Conservation (phyloP, 2,888 invertebrate species). For the Bombyx huttoni region DNA sequence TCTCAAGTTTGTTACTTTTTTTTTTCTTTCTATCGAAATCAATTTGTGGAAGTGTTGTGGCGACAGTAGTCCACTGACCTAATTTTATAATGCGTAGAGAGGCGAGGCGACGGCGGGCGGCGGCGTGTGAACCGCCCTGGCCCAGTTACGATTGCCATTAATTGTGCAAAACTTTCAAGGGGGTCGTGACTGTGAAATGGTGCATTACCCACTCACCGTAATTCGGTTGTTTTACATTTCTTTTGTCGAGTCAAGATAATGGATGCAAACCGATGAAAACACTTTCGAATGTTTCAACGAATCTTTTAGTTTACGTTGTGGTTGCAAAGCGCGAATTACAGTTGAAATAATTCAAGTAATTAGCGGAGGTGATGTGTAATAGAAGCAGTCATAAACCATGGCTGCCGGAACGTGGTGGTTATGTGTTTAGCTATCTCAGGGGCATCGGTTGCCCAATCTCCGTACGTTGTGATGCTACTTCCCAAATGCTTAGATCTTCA, state of each 20-base stretch:
- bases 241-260: constrained; percentile 26
- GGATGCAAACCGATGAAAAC: constrained; percentile 27
- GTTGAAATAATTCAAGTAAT: constrained; percentile 17
- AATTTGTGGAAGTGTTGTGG: constrained; percentile 41
- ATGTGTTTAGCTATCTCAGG: constrained; percentile 47
- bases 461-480: background rate
- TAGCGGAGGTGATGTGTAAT: constrained; percentile 33
- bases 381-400: constrained; percentile 46
- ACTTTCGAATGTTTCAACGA: constrained; percentile 8
- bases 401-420: constrained; percentile 54
- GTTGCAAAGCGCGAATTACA: too few species aligned
- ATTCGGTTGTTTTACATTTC: constrained; percentile 40
- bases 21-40: constrained; percentile 26
- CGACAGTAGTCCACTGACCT: constrained; percentile 34
- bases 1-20: constrained; percentile 16
- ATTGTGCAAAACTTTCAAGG: constrained; percentile 46
- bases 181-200: constrained; percentile 65
- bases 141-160: constrained; percentile 43
- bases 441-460: constrained; percentile 28
- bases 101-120: constrained; percentile 8
- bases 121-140: constrained; percentile 59
- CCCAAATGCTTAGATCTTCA: constrained; percentile 20
- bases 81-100: constrained; percentile 41
- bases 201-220: constrained; percentile 42
- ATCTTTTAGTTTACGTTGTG: constrained; percentile 22